These are phyloP conservation scores for Macrobrachium nipponense DNA, from an alignment of 1,140 invertebrate genomes.

Conservation along the genomic window DNA sequence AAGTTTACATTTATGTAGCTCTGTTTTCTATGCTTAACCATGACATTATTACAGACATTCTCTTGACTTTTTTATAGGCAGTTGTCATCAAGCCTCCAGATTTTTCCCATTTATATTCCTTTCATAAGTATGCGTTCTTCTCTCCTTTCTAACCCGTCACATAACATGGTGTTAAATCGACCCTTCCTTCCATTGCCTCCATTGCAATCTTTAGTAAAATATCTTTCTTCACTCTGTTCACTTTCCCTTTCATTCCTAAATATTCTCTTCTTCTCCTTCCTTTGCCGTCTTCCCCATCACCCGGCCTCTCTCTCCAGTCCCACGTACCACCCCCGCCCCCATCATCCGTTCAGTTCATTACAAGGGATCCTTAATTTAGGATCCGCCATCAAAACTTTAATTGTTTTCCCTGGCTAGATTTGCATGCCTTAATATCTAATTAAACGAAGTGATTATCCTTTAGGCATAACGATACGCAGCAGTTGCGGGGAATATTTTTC, in stretches of 20 bases:
- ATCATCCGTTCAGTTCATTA: slow-evolving; percentile 5
- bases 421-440: slow-evolving; percentile 49
- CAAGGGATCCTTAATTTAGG: slow-evolving; percentile 33
- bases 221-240: neutral
- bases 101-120: neutral
- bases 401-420: slow-evolving; percentile 40
- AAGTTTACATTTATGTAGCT: too few relatives aligned
- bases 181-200: neutral
- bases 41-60: neutral
- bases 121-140: neutral
- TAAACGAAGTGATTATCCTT: slow-evolving; percentile 50
- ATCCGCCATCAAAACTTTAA: slow-evolving; percentile 35
- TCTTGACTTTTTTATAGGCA: neutral
- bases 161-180: too few relatives aligned
- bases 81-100: neutral
- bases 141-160: neutral
- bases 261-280: neutral
- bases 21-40: too few relatives aligned
- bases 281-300: neutral
- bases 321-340: neutral
- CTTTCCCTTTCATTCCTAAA: neutral
- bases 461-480: slow-evolving; percentile 14
- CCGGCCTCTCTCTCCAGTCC: neutral
- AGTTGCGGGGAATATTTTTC: neutral
- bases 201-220: neutral